These are phyloP conservation scores for Mayetiola destructor DNA, from an alignment of 2,888 invertebrate species.

Conservation along the genomic window DNA sequence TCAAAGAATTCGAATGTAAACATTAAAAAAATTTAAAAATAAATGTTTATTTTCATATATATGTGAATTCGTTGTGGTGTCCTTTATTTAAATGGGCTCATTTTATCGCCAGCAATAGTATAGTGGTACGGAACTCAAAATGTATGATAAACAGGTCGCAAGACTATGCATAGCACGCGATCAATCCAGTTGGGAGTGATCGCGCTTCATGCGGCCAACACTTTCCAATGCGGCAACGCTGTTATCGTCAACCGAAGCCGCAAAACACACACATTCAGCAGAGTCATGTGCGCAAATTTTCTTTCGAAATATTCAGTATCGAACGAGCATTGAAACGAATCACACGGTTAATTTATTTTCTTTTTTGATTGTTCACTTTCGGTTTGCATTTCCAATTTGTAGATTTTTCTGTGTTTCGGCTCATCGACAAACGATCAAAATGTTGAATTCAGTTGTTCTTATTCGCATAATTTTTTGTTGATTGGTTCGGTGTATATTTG, in stretches of 20 bases:
- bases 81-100: too few relatives aligned
- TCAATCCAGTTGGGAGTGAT: not conserved
- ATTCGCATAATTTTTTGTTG: not conserved
- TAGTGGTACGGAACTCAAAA: too few relatives aligned
- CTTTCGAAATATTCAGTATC: not conserved
- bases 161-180: too few relatives aligned
- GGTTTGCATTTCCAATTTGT: not conserved
- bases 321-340: not conserved
- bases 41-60: too few relatives aligned
- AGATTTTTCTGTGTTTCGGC: not conserved
- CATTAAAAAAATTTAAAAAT: too few relatives aligned
- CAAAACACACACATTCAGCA: not conserved
- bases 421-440: not conserved
- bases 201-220: not conserved
- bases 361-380: not conserved
- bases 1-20: too few relatives aligned
- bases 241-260: not conserved
- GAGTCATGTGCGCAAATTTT: conserved; percentile 5
- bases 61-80: too few relatives aligned
- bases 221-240: not conserved
- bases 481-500: not conserved
- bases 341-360: not conserved
- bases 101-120: too few relatives aligned
- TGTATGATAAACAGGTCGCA: too few relatives aligned
- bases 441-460: not conserved